These are phyloP conservation scores for Cerastis rubricosa DNA, from an alignment of 2,888 invertebrate species.

Conservation along the genomic window DNA sequence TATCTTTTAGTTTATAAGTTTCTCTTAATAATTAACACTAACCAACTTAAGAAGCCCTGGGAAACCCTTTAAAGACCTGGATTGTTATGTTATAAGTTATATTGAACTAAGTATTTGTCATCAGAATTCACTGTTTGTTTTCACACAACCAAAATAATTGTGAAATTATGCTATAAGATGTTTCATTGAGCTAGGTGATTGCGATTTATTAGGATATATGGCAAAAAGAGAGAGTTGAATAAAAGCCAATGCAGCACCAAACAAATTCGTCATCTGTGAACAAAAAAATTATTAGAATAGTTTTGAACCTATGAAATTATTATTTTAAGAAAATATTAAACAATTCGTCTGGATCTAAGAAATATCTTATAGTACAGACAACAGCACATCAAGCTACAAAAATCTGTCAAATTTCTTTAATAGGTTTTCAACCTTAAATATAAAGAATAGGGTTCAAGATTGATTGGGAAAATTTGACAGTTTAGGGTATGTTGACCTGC, in stretches of 20 bases:
- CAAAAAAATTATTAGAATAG: conserved; percentile 27
- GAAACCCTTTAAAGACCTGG: conserved; percentile 4
- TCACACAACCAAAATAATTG: background rate
- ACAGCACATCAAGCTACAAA: too few relatives aligned
- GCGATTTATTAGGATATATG: conserved; percentile 91
- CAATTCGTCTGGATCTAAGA: background rate
- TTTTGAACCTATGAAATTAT: conserved; percentile 39
- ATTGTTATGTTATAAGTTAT: conserved; percentile 14
- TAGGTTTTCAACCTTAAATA: too few relatives aligned
- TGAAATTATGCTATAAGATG: conserved; percentile 70
- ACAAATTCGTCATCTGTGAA: conserved; percentile 94
- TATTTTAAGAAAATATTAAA: background rate
- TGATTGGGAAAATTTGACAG: too few relatives aligned
- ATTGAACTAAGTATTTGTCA: conserved; percentile 28
- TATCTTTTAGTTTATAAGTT: background rate
- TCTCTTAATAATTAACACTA: background rate
- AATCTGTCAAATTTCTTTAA: too few relatives aligned
- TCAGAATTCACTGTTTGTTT: conserved; percentile 5
- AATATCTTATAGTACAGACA: background rate
- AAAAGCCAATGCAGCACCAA: conserved; percentile 94
- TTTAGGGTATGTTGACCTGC: too few relatives aligned
- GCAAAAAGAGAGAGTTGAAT: conserved; percentile 95
- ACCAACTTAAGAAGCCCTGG: background rate
- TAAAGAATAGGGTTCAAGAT: too few relatives aligned
- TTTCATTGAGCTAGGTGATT: conserved; percentile 71